phyloP scores from a whole-genome alignment of 2,113 vertebrate genomes.

The Bubo blakistoni region DNA sequence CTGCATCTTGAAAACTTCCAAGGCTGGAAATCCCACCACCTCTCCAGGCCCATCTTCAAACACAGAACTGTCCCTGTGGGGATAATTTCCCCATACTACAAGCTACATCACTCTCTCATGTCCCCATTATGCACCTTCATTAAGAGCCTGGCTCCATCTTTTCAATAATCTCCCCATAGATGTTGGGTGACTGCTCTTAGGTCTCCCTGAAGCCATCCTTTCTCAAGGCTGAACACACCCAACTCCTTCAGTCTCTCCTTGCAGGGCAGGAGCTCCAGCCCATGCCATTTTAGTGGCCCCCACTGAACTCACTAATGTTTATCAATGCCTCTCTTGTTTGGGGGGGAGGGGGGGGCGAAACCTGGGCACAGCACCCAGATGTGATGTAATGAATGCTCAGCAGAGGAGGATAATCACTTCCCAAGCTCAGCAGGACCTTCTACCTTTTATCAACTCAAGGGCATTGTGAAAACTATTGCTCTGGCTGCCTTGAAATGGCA shows the following conservation, averaged over 20 bases:
- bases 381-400: background rate
- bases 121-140: background rate
- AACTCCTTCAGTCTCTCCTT: background rate
- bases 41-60: background rate
- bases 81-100: background rate
- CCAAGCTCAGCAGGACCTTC: background rate
- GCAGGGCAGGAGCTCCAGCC: background rate
- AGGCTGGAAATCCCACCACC: background rate
- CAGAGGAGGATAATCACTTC: background rate
- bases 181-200: accelerated
- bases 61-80: accelerated
- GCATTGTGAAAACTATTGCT: background rate
- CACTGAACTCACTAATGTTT: background rate
- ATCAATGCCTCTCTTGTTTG: background rate
- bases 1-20: background rate
- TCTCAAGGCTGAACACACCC: background rate
- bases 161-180: background rate
- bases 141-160: background rate
- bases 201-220: background rate
- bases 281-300: background rate
- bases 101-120: too few species aligned
- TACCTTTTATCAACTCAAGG: background rate
- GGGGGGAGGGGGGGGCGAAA: accelerated
- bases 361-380: background rate
- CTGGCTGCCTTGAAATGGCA: background rate